Conservation (phyloP, 2,888 invertebrate genomes). For the Himalopsyche kuldschensis region DNA sequence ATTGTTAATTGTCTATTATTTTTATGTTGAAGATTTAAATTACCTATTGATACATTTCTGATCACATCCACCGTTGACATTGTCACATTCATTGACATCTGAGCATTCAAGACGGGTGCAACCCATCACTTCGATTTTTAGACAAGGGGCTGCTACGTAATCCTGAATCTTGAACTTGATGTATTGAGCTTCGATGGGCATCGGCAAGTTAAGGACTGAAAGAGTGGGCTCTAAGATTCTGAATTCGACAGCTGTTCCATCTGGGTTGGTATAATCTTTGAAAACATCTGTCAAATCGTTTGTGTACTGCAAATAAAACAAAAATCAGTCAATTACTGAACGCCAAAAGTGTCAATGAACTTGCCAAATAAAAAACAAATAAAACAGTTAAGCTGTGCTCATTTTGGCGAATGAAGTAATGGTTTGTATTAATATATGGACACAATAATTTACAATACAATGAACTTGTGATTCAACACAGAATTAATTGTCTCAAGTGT, state of each 20-base stretch:
- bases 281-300: slow-evolving; percentile 87
- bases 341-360: neutral
- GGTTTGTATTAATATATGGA: neutral
- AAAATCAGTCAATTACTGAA: neutral
- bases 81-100: slow-evolving; percentile 86
- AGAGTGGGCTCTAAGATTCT: slow-evolving; percentile 85
- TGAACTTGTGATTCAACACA: neutral
- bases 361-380: neutral
- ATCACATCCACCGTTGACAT: slow-evolving; percentile 88
- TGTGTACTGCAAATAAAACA: slow-evolving; percentile 65
- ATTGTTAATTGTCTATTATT: neutral
- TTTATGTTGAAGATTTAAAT: slow-evolving; percentile 28
- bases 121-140: slow-evolving; percentile 90
- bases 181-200: slow-evolving; percentile 89
- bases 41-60: slow-evolving; percentile 86
- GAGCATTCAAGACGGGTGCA: slow-evolving; percentile 87
- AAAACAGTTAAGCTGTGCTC: neutral
- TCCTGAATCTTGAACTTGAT: slow-evolving; percentile 85
- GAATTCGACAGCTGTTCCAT: slow-evolving; percentile 91
- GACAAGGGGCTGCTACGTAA: slow-evolving; percentile 84
- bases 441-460: neutral
- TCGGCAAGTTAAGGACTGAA: slow-evolving; percentile 87
- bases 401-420: neutral
- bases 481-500: neutral
- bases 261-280: slow-evolving; percentile 89